Percentiles rank a stretch among this genome's conserved stretches.
Conservation (phyloP, 1,140 invertebrate species). For the Ptiloglossa arizonensis region DNA sequence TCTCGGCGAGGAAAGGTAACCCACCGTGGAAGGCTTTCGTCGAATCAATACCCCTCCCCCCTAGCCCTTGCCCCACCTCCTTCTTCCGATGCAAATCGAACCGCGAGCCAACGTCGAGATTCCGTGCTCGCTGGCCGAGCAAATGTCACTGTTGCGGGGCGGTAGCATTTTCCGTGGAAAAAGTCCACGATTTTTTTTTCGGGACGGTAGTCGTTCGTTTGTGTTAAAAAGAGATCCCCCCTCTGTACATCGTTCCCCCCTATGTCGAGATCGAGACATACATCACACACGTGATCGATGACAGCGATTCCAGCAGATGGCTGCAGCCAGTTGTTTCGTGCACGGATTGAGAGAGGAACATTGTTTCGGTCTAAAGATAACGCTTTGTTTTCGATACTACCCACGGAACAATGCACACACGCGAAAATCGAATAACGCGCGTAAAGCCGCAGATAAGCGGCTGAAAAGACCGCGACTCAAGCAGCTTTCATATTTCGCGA, state of each 20-base stretch:
- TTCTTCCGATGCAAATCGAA: conserved; percentile 60
- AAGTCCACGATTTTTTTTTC: conserved; percentile 42
- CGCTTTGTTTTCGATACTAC: conserved; percentile 62
- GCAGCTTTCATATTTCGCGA: conserved; percentile 64
- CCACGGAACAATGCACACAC: conserved; percentile 61
- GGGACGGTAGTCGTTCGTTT: conserved; percentile 67
- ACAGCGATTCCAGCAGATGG: conserved; percentile 61
- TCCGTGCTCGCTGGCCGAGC: conserved; percentile 46
- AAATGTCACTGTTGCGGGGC: conserved; percentile 44
- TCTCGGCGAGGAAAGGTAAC: not conserved
- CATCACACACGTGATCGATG: conserved; percentile 64
- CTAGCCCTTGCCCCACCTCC: too few species aligned
- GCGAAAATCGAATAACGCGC: conserved; percentile 68
- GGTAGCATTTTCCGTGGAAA: conserved; percentile 28
- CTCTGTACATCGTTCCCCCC: too few species aligned
- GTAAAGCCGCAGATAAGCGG: conserved; percentile 63
- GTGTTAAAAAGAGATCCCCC: conserved; percentile 75
- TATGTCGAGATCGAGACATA: conserved; percentile 66
- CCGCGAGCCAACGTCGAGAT: conserved; percentile 30
- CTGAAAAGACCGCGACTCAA: conserved; percentile 60
- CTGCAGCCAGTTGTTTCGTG: conserved; percentile 62
- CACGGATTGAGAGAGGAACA: conserved; percentile 64
- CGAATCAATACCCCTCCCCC: conserved; percentile 55
- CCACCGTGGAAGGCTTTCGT: not conserved
- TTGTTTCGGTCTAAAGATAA: conserved; percentile 70